Base-by-base conservation (phyloP, 2,797 vertebrate genomes). In the Psittacula derbiana region DNA sequence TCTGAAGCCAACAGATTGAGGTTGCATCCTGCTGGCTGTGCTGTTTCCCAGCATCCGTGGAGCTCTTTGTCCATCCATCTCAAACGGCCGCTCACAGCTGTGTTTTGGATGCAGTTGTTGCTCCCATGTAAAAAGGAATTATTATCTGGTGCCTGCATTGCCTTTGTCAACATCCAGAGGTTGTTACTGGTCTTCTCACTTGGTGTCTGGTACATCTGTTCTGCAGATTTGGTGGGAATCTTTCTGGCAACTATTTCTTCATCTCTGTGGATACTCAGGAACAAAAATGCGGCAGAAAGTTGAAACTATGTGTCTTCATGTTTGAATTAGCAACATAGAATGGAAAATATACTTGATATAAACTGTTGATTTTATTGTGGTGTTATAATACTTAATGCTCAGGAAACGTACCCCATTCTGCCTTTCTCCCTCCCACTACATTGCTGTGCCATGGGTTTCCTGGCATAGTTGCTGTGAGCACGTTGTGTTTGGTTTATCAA, bases 1-100 rank as follows among this genome's bases (percentile, higher is more conserved):
- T 84, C 82, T 57, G 66, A 61, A 69, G 65, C 65, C 76, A 71
- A 3, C 49, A 78, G 57, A 36, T 74, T 53, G 33, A 36, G n/a
- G n/a, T 67, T 91, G 57, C 21, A 23, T 95, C 91, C 93, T 96
- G 80, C 87, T 94, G 93, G 91, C 66, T 90, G 57, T 88, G 93
- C 92, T 88, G 80, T 94, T 79, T 60, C 88, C 60, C 90, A 83
- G 58, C 53, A 36, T 53, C 73, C 0, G 0, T 19, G 80, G 47
- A 90, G 50, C 53, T 60, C 73, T 91, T 85, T 89, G 84, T 93
- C 86, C 25, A 12, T 86, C 62, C 60, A 11, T 88, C 67, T 71
- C 66, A 12, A 30, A 21, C 11, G 8, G 87, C 89, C 75, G 62
- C 86, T 90, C 57, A 16, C 93, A 93, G 90, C 95, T 94, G 92